Evolutionary conservation across 1,140 invertebrate genomes (phyloP).

Genomic region (Drosophila pectinifera): DNA sequence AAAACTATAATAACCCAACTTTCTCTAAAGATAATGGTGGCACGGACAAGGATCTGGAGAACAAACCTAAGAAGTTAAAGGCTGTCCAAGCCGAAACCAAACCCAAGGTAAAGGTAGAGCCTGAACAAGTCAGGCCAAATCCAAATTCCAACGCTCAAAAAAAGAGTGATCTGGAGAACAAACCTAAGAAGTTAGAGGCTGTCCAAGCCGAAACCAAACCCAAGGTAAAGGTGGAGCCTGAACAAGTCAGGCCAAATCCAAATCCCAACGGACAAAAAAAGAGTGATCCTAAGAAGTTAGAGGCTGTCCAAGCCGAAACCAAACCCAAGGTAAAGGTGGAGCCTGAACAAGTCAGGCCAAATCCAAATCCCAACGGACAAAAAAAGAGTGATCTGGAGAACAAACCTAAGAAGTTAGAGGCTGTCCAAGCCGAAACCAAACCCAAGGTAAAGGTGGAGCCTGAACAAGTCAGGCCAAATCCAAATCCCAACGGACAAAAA

Average conservation of each 20-base stretch:
- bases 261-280: no score
- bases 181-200: background rate
- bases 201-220: no score
- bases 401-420: no score
- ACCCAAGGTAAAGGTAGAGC: background rate
- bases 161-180: no score
- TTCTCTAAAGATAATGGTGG: slow-evolving; percentile 14
- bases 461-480: background rate
- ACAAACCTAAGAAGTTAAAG: no score
- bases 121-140: background rate
- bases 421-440: background rate
- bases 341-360: background rate
- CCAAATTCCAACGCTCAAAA: background rate
- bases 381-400: no score
- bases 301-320: no score
- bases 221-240: no score
- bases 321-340: background rate
- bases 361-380: background rate
- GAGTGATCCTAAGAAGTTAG: no score
- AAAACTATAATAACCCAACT: background rate
- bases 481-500: background rate
- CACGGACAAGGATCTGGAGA: slow-evolving; percentile 10
- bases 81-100: no score
- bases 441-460: background rate
- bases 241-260: no score